Conservation (phyloP, 2,113 vertebrate species). For the Collichthys lucidus region DNA sequence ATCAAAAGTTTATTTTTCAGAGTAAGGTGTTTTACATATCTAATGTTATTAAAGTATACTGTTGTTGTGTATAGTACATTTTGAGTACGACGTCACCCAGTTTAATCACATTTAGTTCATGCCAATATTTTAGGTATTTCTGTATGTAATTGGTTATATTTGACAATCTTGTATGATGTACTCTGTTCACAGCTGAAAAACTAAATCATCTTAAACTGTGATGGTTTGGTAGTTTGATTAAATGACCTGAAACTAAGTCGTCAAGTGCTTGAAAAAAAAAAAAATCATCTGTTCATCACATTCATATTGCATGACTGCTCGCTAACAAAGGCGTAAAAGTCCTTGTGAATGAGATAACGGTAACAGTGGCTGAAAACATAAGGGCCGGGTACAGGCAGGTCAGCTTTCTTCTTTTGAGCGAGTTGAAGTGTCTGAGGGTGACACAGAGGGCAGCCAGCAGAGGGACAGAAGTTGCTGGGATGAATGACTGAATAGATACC, state of each 20-base stretch:
- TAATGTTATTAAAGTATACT: slow-evolving; percentile 80
- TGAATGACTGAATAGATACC: slow-evolving; percentile 66
- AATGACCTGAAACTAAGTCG: slow-evolving; percentile 59
- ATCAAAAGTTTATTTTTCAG: slow-evolving; percentile 84
- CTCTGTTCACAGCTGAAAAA: slow-evolving; percentile 63
- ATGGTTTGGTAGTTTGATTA: slow-evolving; percentile 74
- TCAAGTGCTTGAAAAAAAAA: not conserved
- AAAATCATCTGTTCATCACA: not conserved
- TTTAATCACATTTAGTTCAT: slow-evolving; percentile 74
- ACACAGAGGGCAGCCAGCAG: slow-evolving; percentile 73
- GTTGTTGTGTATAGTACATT: slow-evolving; percentile 80
- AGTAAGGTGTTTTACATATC: slow-evolving; percentile 84
- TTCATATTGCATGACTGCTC: too few species aligned
- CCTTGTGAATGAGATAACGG: not conserved
- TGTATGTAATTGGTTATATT: slow-evolving; percentile 81
- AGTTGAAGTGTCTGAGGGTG: slow-evolving; percentile 66
- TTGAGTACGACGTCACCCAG: slow-evolving; percentile 63
- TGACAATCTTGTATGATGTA: slow-evolving; percentile 84
- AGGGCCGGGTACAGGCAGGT: slow-evolving; percentile 28
- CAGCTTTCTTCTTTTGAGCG: slow-evolving; percentile 49
- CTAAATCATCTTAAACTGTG: slow-evolving; percentile 53
- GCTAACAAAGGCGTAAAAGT: not conserved
- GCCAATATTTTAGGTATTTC: slow-evolving; percentile 78
- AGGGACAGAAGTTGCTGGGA: slow-evolving; percentile 43
- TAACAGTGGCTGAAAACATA: not conserved